Conservation (phyloP, 2,888 invertebrate species). For the Himalopsyche japonica region DNA sequence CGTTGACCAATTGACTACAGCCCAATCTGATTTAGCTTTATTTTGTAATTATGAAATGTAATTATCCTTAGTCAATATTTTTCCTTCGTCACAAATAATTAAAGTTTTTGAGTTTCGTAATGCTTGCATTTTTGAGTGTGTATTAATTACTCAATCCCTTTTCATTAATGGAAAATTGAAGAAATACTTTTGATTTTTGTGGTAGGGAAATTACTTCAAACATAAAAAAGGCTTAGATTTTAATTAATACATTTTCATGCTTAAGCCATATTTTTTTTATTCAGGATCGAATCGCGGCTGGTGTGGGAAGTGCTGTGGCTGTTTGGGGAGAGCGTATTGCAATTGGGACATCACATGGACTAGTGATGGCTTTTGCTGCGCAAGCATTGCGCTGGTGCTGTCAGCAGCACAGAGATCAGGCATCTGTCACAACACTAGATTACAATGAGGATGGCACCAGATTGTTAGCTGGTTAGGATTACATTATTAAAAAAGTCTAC, state of each 20-base stretch:
- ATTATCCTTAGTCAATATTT: background rate
- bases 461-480: constrained; percentile 70
- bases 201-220: too few species aligned
- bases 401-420: constrained; percentile 68
- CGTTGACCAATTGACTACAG: too few species aligned
- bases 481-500: background rate
- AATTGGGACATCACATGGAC: constrained; percentile 94
- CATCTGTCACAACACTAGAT: constrained; percentile 80
- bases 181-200: too few species aligned
- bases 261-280: constrained; percentile 41
- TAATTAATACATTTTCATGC: too few species aligned
- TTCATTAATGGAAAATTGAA: too few species aligned
- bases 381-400: constrained; percentile 91
- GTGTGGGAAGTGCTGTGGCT: constrained; percentile 83
- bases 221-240: too few species aligned
- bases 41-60: background rate
- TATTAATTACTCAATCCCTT: background rate
- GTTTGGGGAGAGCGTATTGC: constrained; percentile 77
- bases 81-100: too few species aligned
- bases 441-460: constrained; percentile 88
- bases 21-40: too few species aligned
- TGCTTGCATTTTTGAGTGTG: background rate
- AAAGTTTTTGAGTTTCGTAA: background rate
- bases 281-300: constrained; percentile 87
- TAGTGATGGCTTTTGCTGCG: constrained; percentile 84